phyloP scores from a whole-genome alignment of 1,140 invertebrate genomes.

The Bactericera cockerelli region DNA sequence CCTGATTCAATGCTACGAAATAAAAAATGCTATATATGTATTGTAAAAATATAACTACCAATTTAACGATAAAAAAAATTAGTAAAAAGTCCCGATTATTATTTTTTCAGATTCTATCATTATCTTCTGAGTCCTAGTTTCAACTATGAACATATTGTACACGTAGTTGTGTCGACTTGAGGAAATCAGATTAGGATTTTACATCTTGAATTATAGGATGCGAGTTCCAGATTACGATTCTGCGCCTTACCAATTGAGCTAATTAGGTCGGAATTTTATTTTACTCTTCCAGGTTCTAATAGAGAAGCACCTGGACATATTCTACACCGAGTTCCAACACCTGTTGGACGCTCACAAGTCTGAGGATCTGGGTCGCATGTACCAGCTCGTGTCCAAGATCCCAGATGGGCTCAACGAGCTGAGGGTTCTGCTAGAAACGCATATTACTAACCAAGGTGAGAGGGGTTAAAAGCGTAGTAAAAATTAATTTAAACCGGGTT shows the following conservation, averaged over 20 bases:
- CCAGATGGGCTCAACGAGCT: slow-evolving; percentile 83
- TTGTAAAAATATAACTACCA: no score
- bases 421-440: slow-evolving; percentile 72
- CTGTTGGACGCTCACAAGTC: slow-evolving; percentile 89
- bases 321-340: slow-evolving; percentile 95
- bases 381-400: slow-evolving; percentile 81
- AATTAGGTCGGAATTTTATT: slow-evolving; percentile 50
- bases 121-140: no score
- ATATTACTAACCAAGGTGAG: slow-evolving; percentile 70
- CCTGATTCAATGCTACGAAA: no score
- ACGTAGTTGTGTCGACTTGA: slow-evolving; percentile 92
- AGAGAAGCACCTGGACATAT: slow-evolving; percentile 90
- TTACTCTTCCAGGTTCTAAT: slow-evolving; percentile 73
- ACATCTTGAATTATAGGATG: slow-evolving; percentile 78
- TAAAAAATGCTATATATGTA: no score
- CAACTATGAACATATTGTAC: slow-evolving; percentile 94
- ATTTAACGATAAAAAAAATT: no score
- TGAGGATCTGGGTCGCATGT: slow-evolving; percentile 91
- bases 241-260: slow-evolving; percentile 86
- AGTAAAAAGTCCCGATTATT: no score
- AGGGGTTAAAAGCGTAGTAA: no score
- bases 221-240: slow-evolving; percentile 72
- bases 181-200: slow-evolving; percentile 95
- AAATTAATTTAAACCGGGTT: no score
- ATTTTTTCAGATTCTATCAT: no score